Percentiles rank a stretch among this genome's conserved stretches.
Conservation (phyloP, 92 coral and sea anemone species). For the Parazoanthus darwini region DNA sequence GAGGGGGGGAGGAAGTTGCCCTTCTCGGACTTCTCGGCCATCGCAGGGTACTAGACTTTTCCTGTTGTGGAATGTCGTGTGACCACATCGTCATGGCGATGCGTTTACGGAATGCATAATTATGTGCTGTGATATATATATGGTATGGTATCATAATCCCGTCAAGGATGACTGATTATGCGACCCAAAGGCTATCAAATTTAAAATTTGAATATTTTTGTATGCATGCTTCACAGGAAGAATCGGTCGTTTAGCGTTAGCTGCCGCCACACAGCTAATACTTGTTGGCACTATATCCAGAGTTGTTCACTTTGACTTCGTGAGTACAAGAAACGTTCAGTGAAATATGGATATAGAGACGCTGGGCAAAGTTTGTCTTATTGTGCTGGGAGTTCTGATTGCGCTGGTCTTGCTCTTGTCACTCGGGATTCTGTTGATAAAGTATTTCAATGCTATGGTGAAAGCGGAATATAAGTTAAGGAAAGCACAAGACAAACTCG, state of each 20-base stretch:
- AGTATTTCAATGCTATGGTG: constrained; percentile 39
- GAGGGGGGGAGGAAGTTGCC: too few relatives aligned
- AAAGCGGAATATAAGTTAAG: constrained; percentile 36
- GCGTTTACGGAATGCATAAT: background rate
- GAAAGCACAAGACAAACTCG: constrained; percentile 38
- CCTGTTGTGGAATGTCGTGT: background rate
- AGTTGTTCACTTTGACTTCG: background rate
- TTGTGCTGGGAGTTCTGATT: constrained; percentile 27
- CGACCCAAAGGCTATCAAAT: background rate
- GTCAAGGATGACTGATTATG: background rate
- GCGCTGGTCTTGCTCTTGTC: constrained; percentile 17
- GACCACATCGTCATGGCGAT: background rate
- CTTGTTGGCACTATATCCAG: too few relatives aligned
- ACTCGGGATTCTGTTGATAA: constrained; percentile 11
- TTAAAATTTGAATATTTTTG: background rate
- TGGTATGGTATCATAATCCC: background rate
- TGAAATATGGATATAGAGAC: constrained; percentile 23
- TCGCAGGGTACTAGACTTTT: too few relatives aligned
- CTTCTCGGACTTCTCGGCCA: too few relatives aligned
- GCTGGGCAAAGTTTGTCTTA: constrained; percentile 13
- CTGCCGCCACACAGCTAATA: background rate
- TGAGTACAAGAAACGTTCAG: background rate
- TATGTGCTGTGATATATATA: background rate
- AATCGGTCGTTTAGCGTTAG: too few relatives aligned
- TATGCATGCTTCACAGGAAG: background rate